Evolutionary conservation across 2,888 invertebrate genomes (phyloP), one percentile per base, ranked within the genome.

Genomic region (Flexamia atlantica): DNA sequence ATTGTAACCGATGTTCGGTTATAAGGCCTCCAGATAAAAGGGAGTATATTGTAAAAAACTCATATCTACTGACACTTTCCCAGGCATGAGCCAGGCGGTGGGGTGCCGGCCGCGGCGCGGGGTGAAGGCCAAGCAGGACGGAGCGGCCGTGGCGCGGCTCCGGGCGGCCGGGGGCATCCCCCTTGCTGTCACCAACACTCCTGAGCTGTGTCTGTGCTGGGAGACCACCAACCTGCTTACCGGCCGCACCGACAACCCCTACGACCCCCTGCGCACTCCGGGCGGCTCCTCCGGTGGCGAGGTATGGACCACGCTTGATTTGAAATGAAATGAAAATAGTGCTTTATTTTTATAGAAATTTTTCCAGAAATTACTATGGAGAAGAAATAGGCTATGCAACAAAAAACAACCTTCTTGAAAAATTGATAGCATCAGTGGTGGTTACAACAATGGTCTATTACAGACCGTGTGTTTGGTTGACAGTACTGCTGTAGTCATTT

Each of bases 201-300:
- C 97, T 0, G 98, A 98, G 89, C 92, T 96, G 85, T 98, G 98
- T 88, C 92, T 97, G 89, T 97, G 96, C 89, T 96, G 95, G 93
- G 98, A 98, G 90, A 95, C 95, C 12, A 93, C 92, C 80, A 98
- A 97, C 89, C 92, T 94, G 81, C 91, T 97, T 0, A 93, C 94
- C 50, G 98, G 98, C 0, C 91, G 93, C 53, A 95, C 97, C 0
- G 92, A 92, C 86, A 98, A 98, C 91, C 97, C 98, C 0, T 97
- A 97, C 89, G 94, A 97, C 88, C 91, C 93, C 0, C 92, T 92
- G 0, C 92, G 94, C 87, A 96, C 94, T 0, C 91, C 95, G 0
- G 98, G 98, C 0, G 98, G 98, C 2, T 98, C 97, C 40, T 97
- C 97, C 0, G 98, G 98, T 40, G 96, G 96, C 17, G 97, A 97